A percentile compares a stretch with the other conserved stretches of the same genome.
These are phyloP conservation scores for Druon quercuslanigerum DNA, from an alignment of 1,140 invertebrate species.

Conservation along the genomic window DNA sequence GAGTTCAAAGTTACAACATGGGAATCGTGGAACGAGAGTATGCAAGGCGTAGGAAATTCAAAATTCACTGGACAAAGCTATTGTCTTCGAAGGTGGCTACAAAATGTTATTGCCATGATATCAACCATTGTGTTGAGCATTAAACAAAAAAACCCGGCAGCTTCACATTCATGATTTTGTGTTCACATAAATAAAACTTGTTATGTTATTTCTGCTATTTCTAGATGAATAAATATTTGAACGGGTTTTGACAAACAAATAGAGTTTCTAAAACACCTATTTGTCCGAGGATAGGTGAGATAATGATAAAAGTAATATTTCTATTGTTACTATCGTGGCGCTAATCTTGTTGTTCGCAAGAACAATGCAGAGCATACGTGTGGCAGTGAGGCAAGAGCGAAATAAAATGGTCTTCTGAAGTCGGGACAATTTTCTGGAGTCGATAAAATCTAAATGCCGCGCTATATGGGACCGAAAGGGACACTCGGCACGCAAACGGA, in stretches of 20 bases:
- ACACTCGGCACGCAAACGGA: background rate
- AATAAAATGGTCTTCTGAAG: constrained; percentile 21
- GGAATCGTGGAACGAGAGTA: constrained; percentile 9
- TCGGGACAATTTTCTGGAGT: constrained; percentile 2
- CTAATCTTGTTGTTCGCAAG: constrained; percentile 2
- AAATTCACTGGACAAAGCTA: too few relatives aligned
- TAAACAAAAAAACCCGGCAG: too few relatives aligned
- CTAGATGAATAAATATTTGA: too few relatives aligned
- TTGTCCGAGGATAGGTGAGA: background rate
- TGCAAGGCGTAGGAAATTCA: too few relatives aligned
- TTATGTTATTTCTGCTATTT: too few relatives aligned
- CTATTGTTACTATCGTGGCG: constrained; percentile 9
- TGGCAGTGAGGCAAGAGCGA: background rate
- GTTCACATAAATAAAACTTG: too few relatives aligned
- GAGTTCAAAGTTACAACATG: constrained; percentile 20
- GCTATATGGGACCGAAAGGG: constrained; percentile 1
- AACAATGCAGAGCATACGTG: constrained; percentile 6
- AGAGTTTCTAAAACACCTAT: too few relatives aligned
- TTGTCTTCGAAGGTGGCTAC: too few relatives aligned
- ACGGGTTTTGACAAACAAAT: too few relatives aligned
- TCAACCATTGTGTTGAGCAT: too few relatives aligned
- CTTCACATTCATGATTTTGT: too few relatives aligned
- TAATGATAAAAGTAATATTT: constrained; percentile 3
- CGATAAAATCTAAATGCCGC: constrained; percentile 17
- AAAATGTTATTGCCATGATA: too few relatives aligned